A percentile compares a stretch with the other conserved stretches of the same genome.
These are phyloP conservation scores for Mya arenaria DNA, from an alignment of 1,140 invertebrate genomes.

Conservation along the genomic window DNA sequence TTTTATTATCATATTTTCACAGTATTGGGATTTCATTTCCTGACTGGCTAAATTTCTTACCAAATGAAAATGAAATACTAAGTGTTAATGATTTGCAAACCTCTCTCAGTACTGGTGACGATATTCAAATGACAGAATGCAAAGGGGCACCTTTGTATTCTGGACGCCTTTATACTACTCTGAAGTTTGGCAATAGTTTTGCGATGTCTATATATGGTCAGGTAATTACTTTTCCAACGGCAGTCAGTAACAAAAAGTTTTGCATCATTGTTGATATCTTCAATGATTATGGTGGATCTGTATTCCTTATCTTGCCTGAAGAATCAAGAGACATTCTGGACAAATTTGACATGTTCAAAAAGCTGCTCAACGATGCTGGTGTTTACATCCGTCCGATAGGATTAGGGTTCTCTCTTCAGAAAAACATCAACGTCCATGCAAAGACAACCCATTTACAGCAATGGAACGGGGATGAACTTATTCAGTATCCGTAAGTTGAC, in stretches of 20 bases:
- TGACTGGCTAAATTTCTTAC: no score
- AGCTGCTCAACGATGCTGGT: background rate
- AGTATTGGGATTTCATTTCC: no score
- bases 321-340: conserved; percentile 33
- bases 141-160: conserved; percentile 19
- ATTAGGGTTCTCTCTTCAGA: no score
- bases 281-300: conserved; percentile 14
- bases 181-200: conserved; percentile 21
- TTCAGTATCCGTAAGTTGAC: conserved; percentile 35
- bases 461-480: conserved; percentile 29
- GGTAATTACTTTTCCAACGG: background rate
- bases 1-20: conserved; percentile 24
- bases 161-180: conserved; percentile 11
- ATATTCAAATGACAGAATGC: background rate
- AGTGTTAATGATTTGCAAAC: conserved; percentile 13
- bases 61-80: conserved; percentile 13
- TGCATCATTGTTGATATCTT: conserved; percentile 30
- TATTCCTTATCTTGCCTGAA: conserved; percentile 35
- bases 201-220: conserved; percentile 24
- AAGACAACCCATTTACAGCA: background rate
- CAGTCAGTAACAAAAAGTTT: no score
- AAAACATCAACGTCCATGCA: background rate
- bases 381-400: conserved; percentile 4
- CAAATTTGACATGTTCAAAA: background rate
- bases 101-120: background rate